Base-by-base conservation (phyloP, 37 sponge, comb jelly and placozoan genomes). In the Ephydatia muelleri region DNA sequence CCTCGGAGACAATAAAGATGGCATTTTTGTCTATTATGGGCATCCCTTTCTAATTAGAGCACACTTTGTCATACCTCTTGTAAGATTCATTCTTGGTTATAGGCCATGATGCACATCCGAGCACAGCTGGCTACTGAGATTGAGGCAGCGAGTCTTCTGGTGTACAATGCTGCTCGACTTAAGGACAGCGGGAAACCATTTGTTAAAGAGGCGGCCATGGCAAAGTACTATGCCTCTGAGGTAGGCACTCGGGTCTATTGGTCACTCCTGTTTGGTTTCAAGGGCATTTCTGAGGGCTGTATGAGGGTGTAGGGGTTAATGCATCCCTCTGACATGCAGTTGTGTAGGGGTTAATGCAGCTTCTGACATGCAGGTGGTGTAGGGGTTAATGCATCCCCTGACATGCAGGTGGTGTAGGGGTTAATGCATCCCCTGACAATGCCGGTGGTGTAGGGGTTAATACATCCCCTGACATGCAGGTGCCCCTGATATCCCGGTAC, bases 171-270 rank as follows among this genome's bases (percentile, higher is more conserved):
- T 6, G 98, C 96, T 48, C 64, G 94, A 22, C 75, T 95, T 82
- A 95, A 95, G 78, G 98, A 95, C 64, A 77, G 82, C 4, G 93
- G 96, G 6, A 68, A 78, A 76, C 88, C 86, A 5, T 88, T 85
- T 66, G 78, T 95, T 48, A 95, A 97, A 78, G 96, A 97, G 76
- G 98, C 92, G 36, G 98, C 98, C 32, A 97, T 97, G 98, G 96
- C 96, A 23, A 97, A 97, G 80, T 95, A 93, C 77, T 91, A 86
- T 47, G 82, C 92, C 65, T 91, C 94, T 14, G 98, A 95, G 85
- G 92, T 93, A 30, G 27, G 2, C 31, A 25, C 49, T 5, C 40
- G 8, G 33, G 25, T 14, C 80, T 67, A n/a, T 3, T 40, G 69
- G n/a, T 26, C 11, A 28, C 28, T 26, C 28, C 28, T 68, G 66